phyloP scores from a whole-genome alignment of 2,797 vertebrate species.

The Sitta carolinensis region DNA sequence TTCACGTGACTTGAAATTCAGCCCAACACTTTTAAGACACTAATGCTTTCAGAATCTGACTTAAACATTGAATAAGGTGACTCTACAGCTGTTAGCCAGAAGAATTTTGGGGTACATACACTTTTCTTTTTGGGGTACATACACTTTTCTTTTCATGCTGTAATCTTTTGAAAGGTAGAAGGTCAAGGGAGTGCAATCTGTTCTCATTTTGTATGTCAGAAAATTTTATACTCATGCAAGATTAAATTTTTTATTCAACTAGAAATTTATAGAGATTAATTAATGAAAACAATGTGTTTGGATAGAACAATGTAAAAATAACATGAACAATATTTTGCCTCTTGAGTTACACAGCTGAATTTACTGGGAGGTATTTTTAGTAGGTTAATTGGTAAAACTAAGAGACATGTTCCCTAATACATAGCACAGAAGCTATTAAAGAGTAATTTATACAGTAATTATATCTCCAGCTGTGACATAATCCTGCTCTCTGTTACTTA shows the following conservation, averaged over 20 bases:
- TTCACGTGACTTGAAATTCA: constrained; percentile 4
- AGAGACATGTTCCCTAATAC: constrained; percentile 7
- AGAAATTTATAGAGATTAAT: background rate
- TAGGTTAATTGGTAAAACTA: constrained; percentile 46
- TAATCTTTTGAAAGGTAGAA: background rate
- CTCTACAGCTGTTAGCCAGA: background rate
- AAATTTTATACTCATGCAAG: background rate
- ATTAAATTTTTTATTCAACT: background rate
- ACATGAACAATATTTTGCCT: background rate
- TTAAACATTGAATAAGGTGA: background rate
- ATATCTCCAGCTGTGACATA: constrained; percentile 47
- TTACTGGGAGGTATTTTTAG: background rate
- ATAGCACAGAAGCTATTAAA: constrained; percentile 40
- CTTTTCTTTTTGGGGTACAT: background rate
- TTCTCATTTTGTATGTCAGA: background rate
- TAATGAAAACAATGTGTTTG: background rate
- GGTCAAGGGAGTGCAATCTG: background rate
- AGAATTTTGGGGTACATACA: background rate
- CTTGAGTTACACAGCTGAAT: background rate
- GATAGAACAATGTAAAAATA: background rate
- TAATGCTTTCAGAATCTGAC: background rate
- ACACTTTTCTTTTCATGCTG: background rate
- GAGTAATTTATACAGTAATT: constrained; percentile 58
- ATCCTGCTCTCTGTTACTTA: constrained; percentile 9
- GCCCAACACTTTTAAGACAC: background rate